Conservation (phyloP, 2,888 invertebrate genomes). For the Antitype chi region DNA sequence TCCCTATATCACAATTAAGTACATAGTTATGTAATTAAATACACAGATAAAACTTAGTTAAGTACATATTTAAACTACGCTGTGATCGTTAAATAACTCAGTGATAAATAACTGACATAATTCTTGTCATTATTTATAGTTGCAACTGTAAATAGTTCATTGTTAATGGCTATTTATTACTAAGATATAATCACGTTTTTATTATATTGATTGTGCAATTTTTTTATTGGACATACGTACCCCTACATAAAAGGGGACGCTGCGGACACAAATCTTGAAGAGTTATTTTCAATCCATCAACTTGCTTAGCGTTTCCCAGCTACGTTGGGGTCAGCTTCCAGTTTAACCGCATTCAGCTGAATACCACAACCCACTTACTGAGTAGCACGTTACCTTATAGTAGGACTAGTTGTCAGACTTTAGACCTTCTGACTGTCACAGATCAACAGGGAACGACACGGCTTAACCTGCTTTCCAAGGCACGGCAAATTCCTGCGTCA, state of each 20-base stretch:
- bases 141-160: slow-evolving; percentile 30
- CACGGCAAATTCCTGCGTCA: background rate
- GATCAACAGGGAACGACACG: background rate
- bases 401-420: too few relatives aligned
- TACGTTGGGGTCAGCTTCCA: too few relatives aligned
- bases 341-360: too few relatives aligned
- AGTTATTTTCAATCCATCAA: background rate
- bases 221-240: background rate
- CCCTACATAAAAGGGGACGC: background rate
- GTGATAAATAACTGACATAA: slow-evolving; percentile 40
- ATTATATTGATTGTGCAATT: slow-evolving; percentile 18
- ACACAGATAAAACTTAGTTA: slow-evolving; percentile 22
- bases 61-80: slow-evolving; percentile 12
- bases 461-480: too few relatives aligned
- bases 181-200: slow-evolving; percentile 26
- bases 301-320: background rate
- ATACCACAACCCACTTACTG: too few relatives aligned
- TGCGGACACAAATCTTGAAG: background rate
- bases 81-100: slow-evolving; percentile 26
- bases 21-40: slow-evolving; percentile 28
- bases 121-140: slow-evolving; percentile 37
- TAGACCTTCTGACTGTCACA: too few relatives aligned
- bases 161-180: slow-evolving; percentile 39
- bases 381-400: too few relatives aligned
- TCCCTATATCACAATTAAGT: slow-evolving; percentile 25